Percentiles rank a stretch among this genome's conserved stretches.
phyloP scores from a whole-genome alignment of 2,888 invertebrate genomes.

The Sphaerophoria taeniata region DNA sequence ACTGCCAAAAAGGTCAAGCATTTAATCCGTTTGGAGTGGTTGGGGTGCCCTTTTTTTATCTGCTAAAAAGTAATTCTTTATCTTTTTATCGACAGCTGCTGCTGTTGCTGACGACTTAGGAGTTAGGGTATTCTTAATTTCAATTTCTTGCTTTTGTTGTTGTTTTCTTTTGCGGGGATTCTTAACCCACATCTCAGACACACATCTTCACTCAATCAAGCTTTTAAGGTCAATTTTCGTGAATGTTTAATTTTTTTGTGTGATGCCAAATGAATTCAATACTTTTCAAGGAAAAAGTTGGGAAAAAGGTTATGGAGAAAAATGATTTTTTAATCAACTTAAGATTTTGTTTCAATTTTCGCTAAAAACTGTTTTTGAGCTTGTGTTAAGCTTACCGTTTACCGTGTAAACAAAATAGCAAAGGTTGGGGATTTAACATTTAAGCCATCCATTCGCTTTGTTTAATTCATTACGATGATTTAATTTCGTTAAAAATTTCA shows the following conservation, averaged over 20 bases:
- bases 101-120: conserved; percentile 7
- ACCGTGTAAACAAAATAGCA: no score
- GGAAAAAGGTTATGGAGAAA: neutral
- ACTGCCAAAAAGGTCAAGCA: conserved; percentile 21
- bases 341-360: neutral
- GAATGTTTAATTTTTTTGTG: neutral
- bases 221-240: conserved; percentile 8
- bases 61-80: conserved; percentile 17
- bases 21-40: conserved; percentile 4
- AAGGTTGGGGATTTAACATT: no score
- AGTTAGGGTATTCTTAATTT: conserved; percentile 8
- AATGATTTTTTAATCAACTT: neutral
- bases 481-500: no score
- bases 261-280: neutral
- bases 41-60: neutral
- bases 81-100: conserved; percentile 33
- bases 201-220: conserved; percentile 14
- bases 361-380: neutral
- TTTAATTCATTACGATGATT: no score
- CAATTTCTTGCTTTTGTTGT: neutral
- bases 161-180: neutral
- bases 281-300: neutral
- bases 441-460: no score
- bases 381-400: no score
- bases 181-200: neutral